Evolutionary conservation across 2,113 vertebrate species (phyloP).

Genomic region (Pelmatolapia mariae): DNA sequence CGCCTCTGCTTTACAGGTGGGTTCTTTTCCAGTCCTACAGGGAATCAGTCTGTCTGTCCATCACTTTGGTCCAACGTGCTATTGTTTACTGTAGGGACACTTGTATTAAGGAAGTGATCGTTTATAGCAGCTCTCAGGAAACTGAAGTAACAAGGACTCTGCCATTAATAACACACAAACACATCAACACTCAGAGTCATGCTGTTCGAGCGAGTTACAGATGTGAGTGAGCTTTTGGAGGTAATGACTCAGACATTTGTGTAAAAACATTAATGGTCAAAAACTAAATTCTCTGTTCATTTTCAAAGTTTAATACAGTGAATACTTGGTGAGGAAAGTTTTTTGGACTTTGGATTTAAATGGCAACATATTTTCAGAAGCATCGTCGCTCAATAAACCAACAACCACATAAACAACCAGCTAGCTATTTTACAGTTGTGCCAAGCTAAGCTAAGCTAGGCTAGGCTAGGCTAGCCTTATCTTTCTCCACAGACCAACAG

Average conservation of each 20-base stretch:
- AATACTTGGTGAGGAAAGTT: background rate
- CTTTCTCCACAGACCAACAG: background rate
- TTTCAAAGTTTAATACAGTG: background rate
- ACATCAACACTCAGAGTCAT: accelerated
- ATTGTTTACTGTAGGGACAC: background rate
- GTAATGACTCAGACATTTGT: background rate
- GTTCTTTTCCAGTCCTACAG: background rate
- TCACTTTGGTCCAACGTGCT: background rate
- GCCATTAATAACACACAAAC: background rate
- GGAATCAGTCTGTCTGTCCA: background rate
- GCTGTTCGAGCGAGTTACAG: background rate
- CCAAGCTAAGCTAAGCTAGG: accelerated
- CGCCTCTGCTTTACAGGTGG: background rate
- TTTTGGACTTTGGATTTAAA: background rate
- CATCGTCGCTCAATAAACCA: background rate
- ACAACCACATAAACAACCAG: background rate
- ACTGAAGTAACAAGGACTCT: background rate
- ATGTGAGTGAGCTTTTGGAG: background rate
- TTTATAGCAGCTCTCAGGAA: background rate
- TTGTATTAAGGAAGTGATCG: background rate
- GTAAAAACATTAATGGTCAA: background rate
- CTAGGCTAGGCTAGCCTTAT: background rate
- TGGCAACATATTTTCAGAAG: background rate
- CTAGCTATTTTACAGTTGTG: background rate
- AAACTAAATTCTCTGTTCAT: background rate